These are phyloP conservation scores for Astyanax mexicanus DNA, from an alignment of 2,797 vertebrate genomes.

Conservation along the genomic window DNA sequence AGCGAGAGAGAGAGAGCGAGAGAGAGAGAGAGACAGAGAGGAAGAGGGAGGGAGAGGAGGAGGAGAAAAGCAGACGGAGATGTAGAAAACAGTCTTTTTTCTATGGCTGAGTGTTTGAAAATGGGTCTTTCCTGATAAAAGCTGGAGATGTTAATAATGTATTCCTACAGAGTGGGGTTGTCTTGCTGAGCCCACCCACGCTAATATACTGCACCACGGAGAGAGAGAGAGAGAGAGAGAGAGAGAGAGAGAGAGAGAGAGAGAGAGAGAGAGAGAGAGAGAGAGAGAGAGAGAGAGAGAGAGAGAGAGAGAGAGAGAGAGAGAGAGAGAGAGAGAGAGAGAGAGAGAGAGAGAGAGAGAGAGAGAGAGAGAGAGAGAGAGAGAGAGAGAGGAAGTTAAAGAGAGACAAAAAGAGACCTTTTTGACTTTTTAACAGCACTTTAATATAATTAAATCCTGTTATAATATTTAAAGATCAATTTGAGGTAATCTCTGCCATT, in stretches of 20 bases:
- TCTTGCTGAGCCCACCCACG: slow-evolving; percentile 27
- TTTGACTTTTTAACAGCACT: too few species aligned
- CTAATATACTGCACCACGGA: slow-evolving; percentile 29
- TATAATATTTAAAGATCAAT: too few species aligned
- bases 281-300: background rate
- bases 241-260: background rate
- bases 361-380: background rate
- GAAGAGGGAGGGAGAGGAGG: background rate
- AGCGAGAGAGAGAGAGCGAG: background rate
- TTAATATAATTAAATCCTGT: too few species aligned
- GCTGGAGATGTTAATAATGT: slow-evolving; percentile 48
- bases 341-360: background rate
- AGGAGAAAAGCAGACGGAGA: background rate
- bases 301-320: background rate
- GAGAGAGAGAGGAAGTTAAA: background rate
- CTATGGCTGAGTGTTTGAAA: slow-evolving; percentile 31
- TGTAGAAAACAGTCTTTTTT: slow-evolving; percentile 22
- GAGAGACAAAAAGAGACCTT: too few species aligned
- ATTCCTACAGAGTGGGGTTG: slow-evolving; percentile 37
- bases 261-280: too few species aligned
- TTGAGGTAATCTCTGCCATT: too few species aligned
- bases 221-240: background rate
- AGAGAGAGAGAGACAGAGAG: slow-evolving; percentile 17
- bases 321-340: background rate
- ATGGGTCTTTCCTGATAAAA: slow-evolving; percentile 26